A percentile compares a stretch with the other conserved stretches of the same genome.
phyloP scores from a whole-genome alignment of 2,888 invertebrate species.

The Diabrotica balteata region DNA sequence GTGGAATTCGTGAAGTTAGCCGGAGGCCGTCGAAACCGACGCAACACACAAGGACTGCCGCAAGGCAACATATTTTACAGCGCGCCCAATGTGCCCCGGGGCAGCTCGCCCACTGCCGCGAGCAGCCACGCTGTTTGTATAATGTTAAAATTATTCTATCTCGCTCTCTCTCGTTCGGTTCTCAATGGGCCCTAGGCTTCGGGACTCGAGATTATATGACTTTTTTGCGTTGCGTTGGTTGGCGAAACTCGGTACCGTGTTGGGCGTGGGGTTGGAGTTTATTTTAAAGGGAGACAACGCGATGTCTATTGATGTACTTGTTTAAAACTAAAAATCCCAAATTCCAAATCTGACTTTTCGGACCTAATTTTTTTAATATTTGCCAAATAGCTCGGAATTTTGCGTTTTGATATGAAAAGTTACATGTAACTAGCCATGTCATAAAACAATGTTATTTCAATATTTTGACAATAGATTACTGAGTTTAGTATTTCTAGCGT shows the following conservation, averaged over 20 bases:
- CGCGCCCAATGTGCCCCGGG: slow-evolving; percentile 53
- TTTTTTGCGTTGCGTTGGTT: slow-evolving; percentile 25
- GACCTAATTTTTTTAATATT: no score
- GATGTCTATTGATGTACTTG: no score
- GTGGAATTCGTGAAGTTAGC: slow-evolving; percentile 54
- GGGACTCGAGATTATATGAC: slow-evolving; percentile 27
- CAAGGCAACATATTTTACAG: slow-evolving; percentile 58
- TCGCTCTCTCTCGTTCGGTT: slow-evolving; percentile 20
- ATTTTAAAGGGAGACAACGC: slow-evolving; percentile 14
- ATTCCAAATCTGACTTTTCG: no score
- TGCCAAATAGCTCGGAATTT: no score
- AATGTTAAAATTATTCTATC: slow-evolving; percentile 45
- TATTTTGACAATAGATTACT: no score
- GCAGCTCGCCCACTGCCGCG: slow-evolving; percentile 56
- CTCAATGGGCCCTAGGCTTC: slow-evolving; percentile 21
- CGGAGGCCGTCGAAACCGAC: slow-evolving; percentile 50
- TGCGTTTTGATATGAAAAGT: no score
- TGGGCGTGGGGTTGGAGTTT: slow-evolving; percentile 25
- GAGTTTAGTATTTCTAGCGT: no score
- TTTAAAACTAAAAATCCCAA: no score
- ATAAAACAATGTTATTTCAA: no score
- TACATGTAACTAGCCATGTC: no score
- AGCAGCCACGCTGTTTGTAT: slow-evolving; percentile 58
- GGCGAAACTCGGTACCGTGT: slow-evolving; percentile 22
- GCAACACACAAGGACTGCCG: slow-evolving; percentile 54